These are phyloP conservation scores for Gobio gobio DNA, from an alignment of 2,113 vertebrate genomes.

Conservation along the genomic window DNA sequence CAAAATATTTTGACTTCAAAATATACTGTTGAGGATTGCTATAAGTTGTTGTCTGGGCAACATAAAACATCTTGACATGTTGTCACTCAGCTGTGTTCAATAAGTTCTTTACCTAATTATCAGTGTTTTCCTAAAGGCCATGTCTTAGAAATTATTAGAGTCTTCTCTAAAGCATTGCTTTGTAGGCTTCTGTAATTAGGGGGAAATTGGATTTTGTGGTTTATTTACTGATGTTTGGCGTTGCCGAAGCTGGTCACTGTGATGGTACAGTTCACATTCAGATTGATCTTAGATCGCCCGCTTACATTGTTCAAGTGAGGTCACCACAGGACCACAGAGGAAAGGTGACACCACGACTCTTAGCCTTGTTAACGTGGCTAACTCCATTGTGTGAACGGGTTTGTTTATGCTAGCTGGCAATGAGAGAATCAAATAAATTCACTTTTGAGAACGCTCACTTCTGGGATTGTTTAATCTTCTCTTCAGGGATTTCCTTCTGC, in stretches of 20 bases:
- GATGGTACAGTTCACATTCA: neutral
- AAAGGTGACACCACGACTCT: neutral
- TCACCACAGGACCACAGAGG: neutral
- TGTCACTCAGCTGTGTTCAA: too few species aligned
- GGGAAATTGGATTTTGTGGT: neutral
- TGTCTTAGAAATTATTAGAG: too few species aligned
- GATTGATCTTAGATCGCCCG: neutral
- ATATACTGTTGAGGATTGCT: too few species aligned
- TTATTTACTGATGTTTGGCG: neutral
- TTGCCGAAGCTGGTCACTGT: neutral
- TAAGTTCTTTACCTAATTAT: too few species aligned
- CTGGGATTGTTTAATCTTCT: neutral
- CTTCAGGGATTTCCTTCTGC: neutral
- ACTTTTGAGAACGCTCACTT: neutral
- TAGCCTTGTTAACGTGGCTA: neutral
- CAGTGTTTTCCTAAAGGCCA: too few species aligned
- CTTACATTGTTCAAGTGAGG: neutral
- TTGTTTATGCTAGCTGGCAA: neutral
- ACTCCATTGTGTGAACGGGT: neutral
- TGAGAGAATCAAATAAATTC: neutral
- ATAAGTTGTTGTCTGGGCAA: too few species aligned
- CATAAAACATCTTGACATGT: too few species aligned
- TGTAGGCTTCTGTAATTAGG: neutral
- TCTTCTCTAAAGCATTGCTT: neutral
- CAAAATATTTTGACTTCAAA: too few species aligned